These are phyloP conservation scores for Pachydiplax longipennis DNA, from an alignment of 2,888 invertebrate genomes.

Conservation along the genomic window DNA sequence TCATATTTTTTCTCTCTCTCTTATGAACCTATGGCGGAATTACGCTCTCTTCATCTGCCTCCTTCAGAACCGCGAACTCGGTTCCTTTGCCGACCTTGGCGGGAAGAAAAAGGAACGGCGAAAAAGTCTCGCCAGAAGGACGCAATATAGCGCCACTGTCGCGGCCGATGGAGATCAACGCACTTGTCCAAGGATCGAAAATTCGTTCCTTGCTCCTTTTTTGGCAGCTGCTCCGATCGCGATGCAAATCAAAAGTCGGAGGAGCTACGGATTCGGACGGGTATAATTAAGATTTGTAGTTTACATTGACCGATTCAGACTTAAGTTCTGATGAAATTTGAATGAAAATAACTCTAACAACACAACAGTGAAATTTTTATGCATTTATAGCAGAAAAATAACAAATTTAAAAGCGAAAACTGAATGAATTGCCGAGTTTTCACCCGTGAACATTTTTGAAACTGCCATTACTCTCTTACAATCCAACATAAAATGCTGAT, in stretches of 20 bases:
- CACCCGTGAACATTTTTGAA: too few species aligned
- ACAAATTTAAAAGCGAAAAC: too few species aligned
- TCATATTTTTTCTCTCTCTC: not conserved
- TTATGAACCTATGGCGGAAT: not conserved
- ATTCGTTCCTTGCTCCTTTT: not conserved
- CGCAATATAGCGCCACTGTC: not conserved
- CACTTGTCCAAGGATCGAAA: conserved; percentile 1
- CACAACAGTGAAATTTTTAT: too few species aligned
- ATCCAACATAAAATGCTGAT: too few species aligned
- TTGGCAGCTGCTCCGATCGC: not conserved
- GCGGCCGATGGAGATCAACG: not conserved
- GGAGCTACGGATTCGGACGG: too few species aligned
- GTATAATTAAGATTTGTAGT: too few species aligned
- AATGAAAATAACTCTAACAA: too few species aligned
- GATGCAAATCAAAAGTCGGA: not conserved
- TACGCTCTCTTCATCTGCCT: not conserved
- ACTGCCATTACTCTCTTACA: too few species aligned
- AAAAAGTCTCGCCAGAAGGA: not conserved
- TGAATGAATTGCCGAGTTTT: too few species aligned
- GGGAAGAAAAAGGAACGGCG: not conserved
- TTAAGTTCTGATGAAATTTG: too few species aligned
- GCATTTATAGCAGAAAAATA: too few species aligned
- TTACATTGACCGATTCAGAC: too few species aligned
- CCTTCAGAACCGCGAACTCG: not conserved
- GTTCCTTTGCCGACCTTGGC: not conserved